Evolutionary conservation across 2,888 invertebrate genomes (phyloP), one percentile per base, ranked within the genome.

Genomic region (Pherbina coryleti): DNA sequence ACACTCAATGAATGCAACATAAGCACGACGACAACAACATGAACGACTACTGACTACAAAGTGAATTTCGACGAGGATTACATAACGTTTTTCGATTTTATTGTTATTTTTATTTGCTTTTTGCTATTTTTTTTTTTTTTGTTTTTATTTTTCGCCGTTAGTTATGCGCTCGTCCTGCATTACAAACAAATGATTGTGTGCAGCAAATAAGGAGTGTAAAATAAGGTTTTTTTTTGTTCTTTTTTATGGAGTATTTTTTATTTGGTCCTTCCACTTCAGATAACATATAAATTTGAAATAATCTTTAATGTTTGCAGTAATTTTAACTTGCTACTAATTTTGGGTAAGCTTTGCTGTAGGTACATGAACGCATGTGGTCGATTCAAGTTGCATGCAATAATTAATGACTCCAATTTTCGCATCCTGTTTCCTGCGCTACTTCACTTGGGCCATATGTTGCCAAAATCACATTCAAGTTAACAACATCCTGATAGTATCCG

Each of bases 51-150:
- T 31, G 55, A 71, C 37, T 55, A 71, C 55, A 53, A 71, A 71
- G 72, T 34, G 55, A 44, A 73, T 73, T 57, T 72, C 17, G 31
- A 49, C 14, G 28, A 37, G 60, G 62, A 73, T 73, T 73, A 73
- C 37, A 28, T 73, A 37, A 62, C 51, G 60, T 62, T 17, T 73
- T 62, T 72, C 60, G 60, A 60, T 49, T 60, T 62, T 44, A 44
- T 44, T 44, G 44, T 44, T 11, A 44, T 44, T 44, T 44, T 37
- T 37, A 8, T 37, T 8, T 37, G 37, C 8, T 37, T 31, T 31
- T 37, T 37, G n/a, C n/a, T 37, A 8, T 7, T 37, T 5, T 14
- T 5, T 37, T 44, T 73, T 73, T 8, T 28, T 73, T 73, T 49
- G 28, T 62, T 60, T 31, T 22, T 9, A 57, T 14, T 55, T 44